These are phyloP conservation scores for Puntigrus tetrazona DNA, from an alignment of 2,113 vertebrate species.

Conservation along the genomic window DNA sequence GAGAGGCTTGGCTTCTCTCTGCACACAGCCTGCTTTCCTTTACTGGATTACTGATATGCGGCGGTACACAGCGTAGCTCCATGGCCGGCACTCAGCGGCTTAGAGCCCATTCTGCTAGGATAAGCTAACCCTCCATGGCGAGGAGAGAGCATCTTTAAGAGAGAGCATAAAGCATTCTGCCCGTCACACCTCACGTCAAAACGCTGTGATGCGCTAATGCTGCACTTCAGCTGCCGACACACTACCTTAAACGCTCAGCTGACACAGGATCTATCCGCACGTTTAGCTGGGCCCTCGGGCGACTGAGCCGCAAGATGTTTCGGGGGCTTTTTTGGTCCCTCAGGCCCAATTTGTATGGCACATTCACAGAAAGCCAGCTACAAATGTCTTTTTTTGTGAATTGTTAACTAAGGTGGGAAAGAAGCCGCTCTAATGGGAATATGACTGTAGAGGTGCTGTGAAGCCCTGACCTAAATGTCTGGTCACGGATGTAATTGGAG, in stretches of 20 bases:
- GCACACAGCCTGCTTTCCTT: conserved; percentile 59
- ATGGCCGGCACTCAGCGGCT: conserved; percentile 67
- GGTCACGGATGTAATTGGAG: conserved; percentile 47
- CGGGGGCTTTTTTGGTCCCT: conserved; percentile 51
- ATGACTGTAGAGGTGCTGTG: conserved; percentile 24
- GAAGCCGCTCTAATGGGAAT: conserved; percentile 41
- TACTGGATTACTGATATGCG: conserved; percentile 74
- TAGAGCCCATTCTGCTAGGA: conserved; percentile 69
- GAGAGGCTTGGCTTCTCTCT: conserved; percentile 56
- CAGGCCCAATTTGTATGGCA: conserved; percentile 60
- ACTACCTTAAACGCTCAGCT: conserved; percentile 23
- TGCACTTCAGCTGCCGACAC: conserved; percentile 52
- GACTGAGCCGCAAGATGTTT: conserved; percentile 53
- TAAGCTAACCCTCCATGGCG: conserved; percentile 67
- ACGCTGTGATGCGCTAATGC: conserved; percentile 31
- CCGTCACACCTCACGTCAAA: conserved; percentile 58
- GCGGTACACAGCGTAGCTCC: conserved; percentile 59
- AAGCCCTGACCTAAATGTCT: conserved; percentile 56
- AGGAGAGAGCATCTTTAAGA: conserved; percentile 60
- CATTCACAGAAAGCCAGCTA: conserved; percentile 38
- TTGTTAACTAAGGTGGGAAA: conserved; percentile 52
- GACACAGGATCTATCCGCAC: conserved; percentile 43
- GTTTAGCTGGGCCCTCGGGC: conserved; percentile 43
- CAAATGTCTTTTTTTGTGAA: conserved; percentile 54
- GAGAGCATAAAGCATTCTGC: conserved; percentile 61